These are phyloP conservation scores for Chloroceryle amazona DNA, from an alignment of 2,797 vertebrate genomes.

Conservation along the genomic window DNA sequence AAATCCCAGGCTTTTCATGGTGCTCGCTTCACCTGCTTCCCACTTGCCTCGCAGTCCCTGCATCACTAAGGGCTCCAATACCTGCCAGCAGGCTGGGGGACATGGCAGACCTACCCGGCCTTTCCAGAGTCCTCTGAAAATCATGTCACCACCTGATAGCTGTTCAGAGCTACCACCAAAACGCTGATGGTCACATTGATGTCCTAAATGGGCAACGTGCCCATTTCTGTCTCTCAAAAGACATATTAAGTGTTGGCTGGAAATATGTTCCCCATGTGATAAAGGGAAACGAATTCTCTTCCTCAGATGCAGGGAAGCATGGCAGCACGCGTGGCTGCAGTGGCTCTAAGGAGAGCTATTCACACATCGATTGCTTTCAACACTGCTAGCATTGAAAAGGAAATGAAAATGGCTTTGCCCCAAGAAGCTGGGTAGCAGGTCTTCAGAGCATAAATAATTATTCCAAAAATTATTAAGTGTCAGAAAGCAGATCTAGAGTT, in stretches of 20 bases:
- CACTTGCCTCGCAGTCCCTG: background rate
- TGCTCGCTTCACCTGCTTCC: rapidly evolving
- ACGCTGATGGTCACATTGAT: rapidly evolving
- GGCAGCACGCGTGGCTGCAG: background rate
- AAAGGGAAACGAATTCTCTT: background rate
- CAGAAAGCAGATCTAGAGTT: background rate
- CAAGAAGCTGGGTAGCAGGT: background rate
- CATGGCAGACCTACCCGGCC: background rate
- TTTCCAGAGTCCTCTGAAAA: background rate
- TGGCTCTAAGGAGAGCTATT: background rate
- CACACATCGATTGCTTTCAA: background rate
- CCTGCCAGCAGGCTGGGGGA: background rate
- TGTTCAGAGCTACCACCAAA: background rate
- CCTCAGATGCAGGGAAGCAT: rapidly evolving
- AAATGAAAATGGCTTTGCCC: background rate
- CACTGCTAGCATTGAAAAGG: background rate
- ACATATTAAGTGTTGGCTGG: background rate
- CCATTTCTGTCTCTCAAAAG: background rate
- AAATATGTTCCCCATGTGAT: background rate
- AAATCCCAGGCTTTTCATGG: background rate
- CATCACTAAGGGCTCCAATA: background rate
- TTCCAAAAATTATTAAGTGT: background rate
- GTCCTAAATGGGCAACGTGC: background rate
- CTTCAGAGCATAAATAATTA: background rate
- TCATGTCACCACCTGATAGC: background rate